Percentiles rank a stretch among this genome's conserved stretches.
These are phyloP conservation scores for Arctopsyche grandis DNA, from an alignment of 1,140 invertebrate species.

Conservation along the genomic window DNA sequence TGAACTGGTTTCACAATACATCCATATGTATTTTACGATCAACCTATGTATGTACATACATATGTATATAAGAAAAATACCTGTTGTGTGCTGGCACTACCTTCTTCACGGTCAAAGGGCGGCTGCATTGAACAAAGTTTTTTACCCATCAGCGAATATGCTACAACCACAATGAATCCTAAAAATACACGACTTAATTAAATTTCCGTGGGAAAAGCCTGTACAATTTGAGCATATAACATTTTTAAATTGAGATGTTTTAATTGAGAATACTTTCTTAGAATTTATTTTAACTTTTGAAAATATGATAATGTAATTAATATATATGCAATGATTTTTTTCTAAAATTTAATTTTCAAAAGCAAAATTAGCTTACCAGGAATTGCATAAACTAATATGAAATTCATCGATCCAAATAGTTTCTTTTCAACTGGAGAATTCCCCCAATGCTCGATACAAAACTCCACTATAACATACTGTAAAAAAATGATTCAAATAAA, in stretches of 20 bases:
- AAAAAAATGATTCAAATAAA: neutral
- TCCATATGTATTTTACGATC: too few relatives aligned
- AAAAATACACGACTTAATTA: constrained; percentile 51
- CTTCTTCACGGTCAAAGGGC: constrained; percentile 71
- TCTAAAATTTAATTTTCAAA: too few relatives aligned
- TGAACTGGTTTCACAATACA: too few relatives aligned
- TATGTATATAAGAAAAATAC: constrained; percentile 56
- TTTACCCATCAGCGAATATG: constrained; percentile 78
- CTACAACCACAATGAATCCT: constrained; percentile 75
- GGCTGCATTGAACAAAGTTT: constrained; percentile 74
- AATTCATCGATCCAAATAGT: constrained; percentile 74
- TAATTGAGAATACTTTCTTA: too few relatives aligned
- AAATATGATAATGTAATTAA: too few relatives aligned
- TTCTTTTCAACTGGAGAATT: constrained; percentile 59
- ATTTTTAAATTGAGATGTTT: too few relatives aligned
- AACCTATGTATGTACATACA: neutral
- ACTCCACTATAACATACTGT: constrained; percentile 57
- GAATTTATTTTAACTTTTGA: too few relatives aligned
- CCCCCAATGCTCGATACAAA: constrained; percentile 72
- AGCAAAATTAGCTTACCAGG: too few relatives aligned
- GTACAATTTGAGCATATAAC: neutral
- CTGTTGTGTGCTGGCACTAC: constrained; percentile 72
- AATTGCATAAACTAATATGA: constrained; percentile 77
- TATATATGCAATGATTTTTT: too few relatives aligned
- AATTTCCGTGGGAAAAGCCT: neutral